Base-by-base conservation (phyloP, 2,797 vertebrate genomes). In the Perdix hodgsoniae region DNA sequence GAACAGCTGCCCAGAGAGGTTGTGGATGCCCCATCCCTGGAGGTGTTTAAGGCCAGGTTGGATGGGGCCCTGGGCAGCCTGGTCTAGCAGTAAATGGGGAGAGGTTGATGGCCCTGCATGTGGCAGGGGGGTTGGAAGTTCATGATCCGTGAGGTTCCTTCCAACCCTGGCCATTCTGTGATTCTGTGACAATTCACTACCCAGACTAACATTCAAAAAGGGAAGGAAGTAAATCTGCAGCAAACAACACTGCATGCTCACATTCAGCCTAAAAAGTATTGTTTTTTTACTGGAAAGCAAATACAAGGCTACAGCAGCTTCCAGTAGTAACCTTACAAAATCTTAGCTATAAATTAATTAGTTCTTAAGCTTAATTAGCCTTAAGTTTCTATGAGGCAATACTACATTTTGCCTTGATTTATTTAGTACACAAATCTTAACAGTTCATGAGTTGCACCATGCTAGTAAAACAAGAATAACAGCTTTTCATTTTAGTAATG, bases 401-500 rank as follows among this genome's bases (percentile, higher is more conserved):
- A 27, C 56, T 66, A 44, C 19, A 11, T 35, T 23, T 11, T 27
- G 35, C 54, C 60, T 57, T 52, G 26, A 27, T 91, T 56, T 85
- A 42, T 10, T 74, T 50, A 86, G 49, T 61, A 91, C 6, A 39
- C 35, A 90, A 93, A 95, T 23, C 4, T 10, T 74, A 96, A 89
- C 33, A 33, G 12, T 31, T 50, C 35, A 35, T 52, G 33, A 73
- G 56, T 4, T 40, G 52, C 19, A 31, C 12, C 33, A 22, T 8
- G 35, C n/a, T 63, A 70, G 33, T 45, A 59, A 33, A 73, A n/a
- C 11, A 63, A 39, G 42, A 81, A 37, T 23, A 86, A 86, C 14
- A 90, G 63, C 11, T 81, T 77, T 85, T 49, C 27, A 23, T 76
- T 67, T 66, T 29, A 31, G 26, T 66, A 91, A 72, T 19, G 29